These are phyloP conservation scores for Spisula solida DNA, from an alignment of 2,888 invertebrate species.

Conservation along the genomic window DNA sequence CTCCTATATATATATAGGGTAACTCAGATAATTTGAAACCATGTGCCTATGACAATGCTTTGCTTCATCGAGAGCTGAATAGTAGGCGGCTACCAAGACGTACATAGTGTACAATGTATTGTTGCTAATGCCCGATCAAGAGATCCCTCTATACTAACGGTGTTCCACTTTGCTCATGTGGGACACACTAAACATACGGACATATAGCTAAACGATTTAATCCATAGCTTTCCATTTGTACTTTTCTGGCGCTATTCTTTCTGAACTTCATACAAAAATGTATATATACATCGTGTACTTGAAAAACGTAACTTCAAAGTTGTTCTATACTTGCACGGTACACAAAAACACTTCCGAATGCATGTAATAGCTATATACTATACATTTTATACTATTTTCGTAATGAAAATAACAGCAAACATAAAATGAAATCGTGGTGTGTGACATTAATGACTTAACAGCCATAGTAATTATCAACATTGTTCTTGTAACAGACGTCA, in stretches of 20 bases:
- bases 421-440: constrained; percentile 7
- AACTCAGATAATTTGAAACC: too few species aligned
- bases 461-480: constrained; percentile 2
- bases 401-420: constrained; percentile 2
- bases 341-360: background rate
- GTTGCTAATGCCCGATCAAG: too few species aligned
- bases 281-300: background rate
- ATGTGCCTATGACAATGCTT: too few species aligned
- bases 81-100: too few species aligned
- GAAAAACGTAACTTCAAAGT: constrained; percentile 8
- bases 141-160: too few species aligned
- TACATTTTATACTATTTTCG: constrained; percentile 9
- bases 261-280: background rate
- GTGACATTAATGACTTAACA: constrained; percentile 28
- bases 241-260: background rate
- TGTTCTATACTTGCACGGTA: background rate
- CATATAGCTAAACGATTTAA: too few species aligned
- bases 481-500: constrained; percentile 19
- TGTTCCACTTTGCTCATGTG: too few species aligned
- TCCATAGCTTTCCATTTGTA: too few species aligned
- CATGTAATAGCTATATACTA: background rate
- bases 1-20: too few species aligned
- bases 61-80: too few species aligned
- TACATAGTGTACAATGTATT: too few species aligned
- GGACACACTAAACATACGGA: too few species aligned